These are phyloP conservation scores for Platygyra sinensis DNA, from an alignment of 64 coral and sea anemone genomes.

Conservation along the genomic window DNA sequence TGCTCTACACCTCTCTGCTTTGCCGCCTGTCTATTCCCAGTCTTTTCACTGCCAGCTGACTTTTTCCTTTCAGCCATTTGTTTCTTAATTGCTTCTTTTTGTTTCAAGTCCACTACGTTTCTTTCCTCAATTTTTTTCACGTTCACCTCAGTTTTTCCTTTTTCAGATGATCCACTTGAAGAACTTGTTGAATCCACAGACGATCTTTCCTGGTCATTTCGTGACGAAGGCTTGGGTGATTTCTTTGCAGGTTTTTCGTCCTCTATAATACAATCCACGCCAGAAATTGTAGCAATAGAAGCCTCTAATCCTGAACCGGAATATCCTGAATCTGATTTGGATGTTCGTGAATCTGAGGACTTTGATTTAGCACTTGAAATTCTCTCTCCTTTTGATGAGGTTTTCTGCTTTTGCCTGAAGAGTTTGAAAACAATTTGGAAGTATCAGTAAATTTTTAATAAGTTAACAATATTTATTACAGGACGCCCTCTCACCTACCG, in stretches of 20 bases:
- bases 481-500: too few relatives aligned
- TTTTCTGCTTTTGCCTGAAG: conserved; percentile 81
- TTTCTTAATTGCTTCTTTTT: conserved; percentile 58
- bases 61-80: conserved; percentile 76
- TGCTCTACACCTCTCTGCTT: conserved; percentile 9
- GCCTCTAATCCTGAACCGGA: conserved; percentile 38
- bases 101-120: conserved; percentile 28
- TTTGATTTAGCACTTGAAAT: conserved; percentile 39
- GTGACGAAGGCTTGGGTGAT: conserved; percentile 31
- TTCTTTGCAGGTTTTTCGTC: conserved; percentile 18
- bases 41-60: conserved; percentile 29
- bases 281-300: conserved; percentile 84
- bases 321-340: conserved; percentile 61
- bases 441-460: background rate
- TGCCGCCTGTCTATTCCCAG: background rate
- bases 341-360: background rate
- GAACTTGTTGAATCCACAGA: conserved; percentile 76
- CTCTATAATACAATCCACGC: conserved; percentile 77
- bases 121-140: conserved; percentile 22
- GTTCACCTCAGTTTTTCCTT: conserved; percentile 57
- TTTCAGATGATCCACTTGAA: conserved; percentile 67
- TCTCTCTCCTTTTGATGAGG: conserved; percentile 45
- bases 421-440: background rate
- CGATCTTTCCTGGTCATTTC: conserved; percentile 51
- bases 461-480: background rate